Base-by-base conservation (phyloP, 2,797 vertebrate genomes). In the Hemibagrus guttatus region DNA sequence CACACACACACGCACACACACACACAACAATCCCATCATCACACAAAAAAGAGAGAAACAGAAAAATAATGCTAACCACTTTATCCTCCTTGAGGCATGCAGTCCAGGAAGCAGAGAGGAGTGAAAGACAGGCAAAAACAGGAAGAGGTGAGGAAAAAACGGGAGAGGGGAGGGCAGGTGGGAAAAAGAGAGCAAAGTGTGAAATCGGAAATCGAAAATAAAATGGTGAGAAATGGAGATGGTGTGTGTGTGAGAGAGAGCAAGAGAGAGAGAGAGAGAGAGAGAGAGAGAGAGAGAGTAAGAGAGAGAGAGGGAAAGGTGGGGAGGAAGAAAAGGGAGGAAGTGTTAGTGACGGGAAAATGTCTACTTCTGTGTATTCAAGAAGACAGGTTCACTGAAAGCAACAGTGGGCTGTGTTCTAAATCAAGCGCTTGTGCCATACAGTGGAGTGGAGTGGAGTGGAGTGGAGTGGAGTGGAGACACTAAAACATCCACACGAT, bases 81-180 rank as follows among this genome's bases (percentile, higher is more conserved):
- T 99, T 99, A 96, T 99, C 98, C 97, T 99, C 98, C 98, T 99
- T 97, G 96, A 95, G 96, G 95, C 96, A 97, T 97, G 97, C 97
- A 97, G 98, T 98, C 98, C 97, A 95, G 96, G 96, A 97, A 97
- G 97, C 98, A 97, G 96, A 94, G 94, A 92, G 96, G 92, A 91
- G 94, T 92, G 93, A 93, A 91, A 92, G 94, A 93, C 93, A 94
- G 91, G 83, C 93, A 92, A 93, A 94, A 89, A 93, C 90, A 91
- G 83, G 23, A 66, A 79, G 59, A 69, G 59, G 54, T 68, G 42
- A 85, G 59, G 63, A 71, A 31, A 54, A 64, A 66, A 58, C 58
- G 39, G 75, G 49, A 84, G 68, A 63, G 17, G 79, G 49, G 58
- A 23, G 49, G 68, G 26, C 28, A 17, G 52, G 58, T 23, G 23